Evolutionary conservation across 2,797 vertebrate species (phyloP).

Genomic region (Gastrophryne carolinensis): DNA sequence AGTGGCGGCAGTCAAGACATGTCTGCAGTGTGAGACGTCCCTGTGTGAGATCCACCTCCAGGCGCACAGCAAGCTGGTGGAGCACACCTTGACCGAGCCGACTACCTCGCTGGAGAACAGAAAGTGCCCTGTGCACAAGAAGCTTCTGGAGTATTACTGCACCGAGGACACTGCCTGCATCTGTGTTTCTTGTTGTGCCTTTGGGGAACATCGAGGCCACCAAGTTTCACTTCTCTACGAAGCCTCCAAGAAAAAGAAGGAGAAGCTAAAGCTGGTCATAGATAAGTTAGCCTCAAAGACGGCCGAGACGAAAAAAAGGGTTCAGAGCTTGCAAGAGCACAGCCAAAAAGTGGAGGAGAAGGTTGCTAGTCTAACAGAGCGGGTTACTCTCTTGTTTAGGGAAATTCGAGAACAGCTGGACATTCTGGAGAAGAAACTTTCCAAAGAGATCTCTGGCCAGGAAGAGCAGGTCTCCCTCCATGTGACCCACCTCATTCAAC

Average conservation of each 20-base stretch:
- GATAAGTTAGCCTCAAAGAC: constrained; percentile 58
- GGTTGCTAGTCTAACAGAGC: neutral
- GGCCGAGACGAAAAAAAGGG: neutral
- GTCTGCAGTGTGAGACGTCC: constrained; percentile 69
- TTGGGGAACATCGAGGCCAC: constrained; percentile 67
- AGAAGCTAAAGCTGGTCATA: constrained; percentile 58
- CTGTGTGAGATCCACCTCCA: constrained; percentile 67
- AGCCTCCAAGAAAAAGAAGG: constrained; percentile 69
- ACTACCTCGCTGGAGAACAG: constrained; percentile 31
- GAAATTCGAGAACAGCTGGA: constrained; percentile 17
- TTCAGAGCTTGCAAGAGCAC: constrained; percentile 7
- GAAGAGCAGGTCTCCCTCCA: neutral
- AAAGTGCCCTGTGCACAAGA: constrained; percentile 60
- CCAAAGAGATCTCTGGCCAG: constrained; percentile 1
- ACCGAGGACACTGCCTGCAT: constrained; percentile 63
- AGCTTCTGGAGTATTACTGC: constrained; percentile 69
- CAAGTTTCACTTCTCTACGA: constrained; percentile 66
- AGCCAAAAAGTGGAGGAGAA: constrained; percentile 14
- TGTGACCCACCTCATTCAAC: constrained; percentile 9
- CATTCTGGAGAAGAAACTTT: constrained; percentile 5
- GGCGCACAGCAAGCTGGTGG: constrained; percentile 63
- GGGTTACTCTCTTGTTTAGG: constrained; percentile 4
- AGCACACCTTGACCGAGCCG: constrained; percentile 61
- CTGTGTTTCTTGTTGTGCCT: constrained; percentile 63
- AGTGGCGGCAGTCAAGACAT: constrained; percentile 64